Evolutionary conservation across 1,140 invertebrate genomes (phyloP), one percentile per base, ranked within the genome.

Genomic region (Parasteatoda tepidariorum): DNA sequence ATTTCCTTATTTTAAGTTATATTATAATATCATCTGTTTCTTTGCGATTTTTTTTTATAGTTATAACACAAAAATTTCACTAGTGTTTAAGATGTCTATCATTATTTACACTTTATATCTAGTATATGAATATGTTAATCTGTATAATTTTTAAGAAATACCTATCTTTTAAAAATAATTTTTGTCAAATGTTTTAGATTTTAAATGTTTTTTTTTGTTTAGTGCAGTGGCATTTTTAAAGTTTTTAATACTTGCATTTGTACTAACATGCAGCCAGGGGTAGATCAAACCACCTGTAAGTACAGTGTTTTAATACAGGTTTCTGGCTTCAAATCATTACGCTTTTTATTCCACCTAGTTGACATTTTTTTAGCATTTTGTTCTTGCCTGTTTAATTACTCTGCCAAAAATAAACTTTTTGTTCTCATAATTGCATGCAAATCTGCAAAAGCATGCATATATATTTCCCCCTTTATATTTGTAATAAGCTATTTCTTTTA

Each of bases 231-330:
- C 18, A 59, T 22, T 24, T 24, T 24, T 59, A 7, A n/a, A 9
- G n/a, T 22, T 59, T 7, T 79, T 55, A 81, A 81, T 61, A 24
- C 55, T 81, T 81, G 41, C 38, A 67, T 85, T 75, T 79, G 30
- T 61, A 81, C 75, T 34, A 84, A 84, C 84, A 85, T 85, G 84
- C 84, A 85, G 84, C 84, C 61, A 83, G 84, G 73, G 79, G 79
- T 85, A 78, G 84, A 71, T 41, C 84, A 59, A 83, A 85, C 33
- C 75, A 71, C 41, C 68, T 85, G 84, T 85, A 85, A 85, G 84
- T 85, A 85, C 66, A 55, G n/a, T 31, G 41, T 85, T 83, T 83
- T 71, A 55, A 66, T 83, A 64, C 79, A 54, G 59, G 70, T 55
- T 71, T 70, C 78, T 70, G 67, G 67, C 66, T 83, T 73, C 67